These are phyloP conservation scores for Elysia chlorotica DNA, from an alignment of 1,140 invertebrate genomes.

Conservation along the genomic window DNA sequence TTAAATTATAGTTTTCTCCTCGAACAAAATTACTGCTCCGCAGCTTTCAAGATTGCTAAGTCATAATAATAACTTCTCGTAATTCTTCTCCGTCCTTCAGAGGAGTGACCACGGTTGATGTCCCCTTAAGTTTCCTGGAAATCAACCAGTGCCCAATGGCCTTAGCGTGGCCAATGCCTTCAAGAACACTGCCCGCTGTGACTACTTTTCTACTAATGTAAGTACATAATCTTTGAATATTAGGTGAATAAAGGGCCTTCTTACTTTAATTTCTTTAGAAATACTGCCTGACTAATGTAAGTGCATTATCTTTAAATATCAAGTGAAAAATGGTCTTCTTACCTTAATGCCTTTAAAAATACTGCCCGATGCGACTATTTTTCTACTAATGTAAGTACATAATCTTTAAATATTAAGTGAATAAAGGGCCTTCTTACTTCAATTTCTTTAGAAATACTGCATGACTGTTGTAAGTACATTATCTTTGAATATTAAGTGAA, in stretches of 20 bases:
- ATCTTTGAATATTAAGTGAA: background rate
- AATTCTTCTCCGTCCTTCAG: slow-evolving; percentile 67
- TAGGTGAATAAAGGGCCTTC: background rate
- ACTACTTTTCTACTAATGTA: slow-evolving; percentile 86
- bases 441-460: background rate
- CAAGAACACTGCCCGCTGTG: slow-evolving; percentile 92
- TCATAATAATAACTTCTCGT: background rate
- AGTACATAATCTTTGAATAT: slow-evolving; percentile 66
- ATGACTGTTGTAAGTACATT: background rate
- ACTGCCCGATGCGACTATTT: slow-evolving; percentile 90
- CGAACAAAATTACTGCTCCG: too few relatives aligned
- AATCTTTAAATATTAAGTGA: background rate
- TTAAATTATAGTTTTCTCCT: too few relatives aligned
- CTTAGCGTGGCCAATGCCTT: slow-evolving; percentile 89
- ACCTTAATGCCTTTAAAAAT: slow-evolving; percentile 94
- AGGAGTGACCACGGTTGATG: slow-evolving; percentile 89
- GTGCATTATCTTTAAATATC: background rate
- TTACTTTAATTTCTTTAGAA: background rate
- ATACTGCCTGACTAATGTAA: background rate
- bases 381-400: slow-evolving; percentile 86
- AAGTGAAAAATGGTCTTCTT: too few relatives aligned
- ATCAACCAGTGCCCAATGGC: slow-evolving; percentile 90
- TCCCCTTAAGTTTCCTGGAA: slow-evolving; percentile 86
- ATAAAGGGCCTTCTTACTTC: background rate
- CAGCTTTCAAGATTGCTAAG: too few relatives aligned